Base-by-base conservation (phyloP, 2,888 invertebrate species). In the Hemicrepidius hirtus region DNA sequence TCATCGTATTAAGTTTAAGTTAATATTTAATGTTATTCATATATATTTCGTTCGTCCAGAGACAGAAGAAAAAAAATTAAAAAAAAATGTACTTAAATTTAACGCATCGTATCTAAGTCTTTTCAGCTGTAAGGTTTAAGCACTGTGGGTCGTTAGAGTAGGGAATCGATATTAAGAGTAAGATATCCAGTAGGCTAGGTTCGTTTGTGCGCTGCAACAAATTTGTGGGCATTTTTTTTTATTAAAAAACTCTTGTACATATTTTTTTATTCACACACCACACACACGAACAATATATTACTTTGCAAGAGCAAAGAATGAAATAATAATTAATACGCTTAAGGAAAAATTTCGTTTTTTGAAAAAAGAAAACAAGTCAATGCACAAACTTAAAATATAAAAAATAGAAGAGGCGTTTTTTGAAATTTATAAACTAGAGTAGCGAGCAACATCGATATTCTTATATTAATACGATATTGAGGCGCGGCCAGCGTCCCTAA, bases 371-470 rank as follows among this genome's bases (percentile, higher is more conserved):
- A n/a, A n/a, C n/a, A n/a, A 82, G 84, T 85, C 85, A 85, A 85
- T 85, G 86, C 86, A 86, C 86, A 86, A 86, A 85, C 79, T 80
- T 83, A 77, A 80, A 80, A 78, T 49, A 79, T 76, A 78, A 80
- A 78, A 76, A 78, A 77, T 79, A 77, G 77, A 71, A 80, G 62
- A 70, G 83, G 81, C 77, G 77, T 84, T 84, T 82, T 78, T 82
- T 79, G 79, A 83, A 83, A 82, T 81, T 84, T 83, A 80, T 80
- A 80, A 65, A 78, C 77, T 84, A 84, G 83, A 80, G 79, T 85
- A 85, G 84, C 80, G 79, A 83, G 80, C 84, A 83, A 85, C 84
- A 85, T 84, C 85, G 85, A 86, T 86, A 86, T 85, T 85, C 85
- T 84, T 85, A 82, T 84, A 77, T 75, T 75, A 77, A 79, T 78